Evolutionary conservation across 1,140 invertebrate species (phyloP).

Genomic region (Anadara kagoshimensis): DNA sequence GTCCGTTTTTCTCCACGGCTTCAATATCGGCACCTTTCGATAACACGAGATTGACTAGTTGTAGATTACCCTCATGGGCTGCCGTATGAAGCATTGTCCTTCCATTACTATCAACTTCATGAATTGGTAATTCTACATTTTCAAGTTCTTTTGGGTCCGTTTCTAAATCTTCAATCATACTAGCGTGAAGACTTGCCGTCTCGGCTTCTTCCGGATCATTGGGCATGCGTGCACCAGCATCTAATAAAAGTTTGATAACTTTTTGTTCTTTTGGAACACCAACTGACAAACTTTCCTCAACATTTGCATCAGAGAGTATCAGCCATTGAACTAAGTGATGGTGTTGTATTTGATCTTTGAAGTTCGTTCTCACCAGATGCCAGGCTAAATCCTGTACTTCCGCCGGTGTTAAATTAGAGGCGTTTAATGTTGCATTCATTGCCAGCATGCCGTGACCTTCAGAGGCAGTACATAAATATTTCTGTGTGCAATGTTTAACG

Average conservation of each 20-base stretch:
- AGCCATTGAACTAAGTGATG: slow-evolving; percentile 74
- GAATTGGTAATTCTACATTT: slow-evolving; percentile 56
- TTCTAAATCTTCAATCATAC: slow-evolving; percentile 45
- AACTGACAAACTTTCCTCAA: slow-evolving; percentile 64
- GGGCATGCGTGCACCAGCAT: slow-evolving; percentile 66
- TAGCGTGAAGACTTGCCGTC: slow-evolving; percentile 41
- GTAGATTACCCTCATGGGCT: slow-evolving; percentile 86
- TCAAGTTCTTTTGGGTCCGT: slow-evolving; percentile 29
- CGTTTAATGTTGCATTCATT: slow-evolving; percentile 84
- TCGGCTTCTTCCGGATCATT: slow-evolving; percentile 46
- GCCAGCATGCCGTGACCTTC: slow-evolving; percentile 93
- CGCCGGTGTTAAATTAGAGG: slow-evolving; percentile 75
- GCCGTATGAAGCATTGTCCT: slow-evolving; percentile 83
- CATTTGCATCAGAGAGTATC: slow-evolving; percentile 61
- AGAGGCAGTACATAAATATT: slow-evolving; percentile 89
- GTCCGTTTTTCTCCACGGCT: slow-evolving; percentile 86
- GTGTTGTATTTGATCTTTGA: slow-evolving; percentile 71
- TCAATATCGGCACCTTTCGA: slow-evolving; percentile 87
- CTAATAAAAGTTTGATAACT: slow-evolving; percentile 67
- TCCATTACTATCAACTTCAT: slow-evolving; percentile 75
- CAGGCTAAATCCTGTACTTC: slow-evolving; percentile 78
- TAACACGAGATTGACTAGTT: slow-evolving; percentile 83
- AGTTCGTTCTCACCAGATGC: slow-evolving; percentile 75
- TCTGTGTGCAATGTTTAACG: slow-evolving; percentile 97
- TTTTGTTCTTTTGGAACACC: slow-evolving; percentile 68